These are phyloP conservation scores for Gorsachius magnificus DNA, from an alignment of 2,797 vertebrate species.

Conservation along the genomic window DNA sequence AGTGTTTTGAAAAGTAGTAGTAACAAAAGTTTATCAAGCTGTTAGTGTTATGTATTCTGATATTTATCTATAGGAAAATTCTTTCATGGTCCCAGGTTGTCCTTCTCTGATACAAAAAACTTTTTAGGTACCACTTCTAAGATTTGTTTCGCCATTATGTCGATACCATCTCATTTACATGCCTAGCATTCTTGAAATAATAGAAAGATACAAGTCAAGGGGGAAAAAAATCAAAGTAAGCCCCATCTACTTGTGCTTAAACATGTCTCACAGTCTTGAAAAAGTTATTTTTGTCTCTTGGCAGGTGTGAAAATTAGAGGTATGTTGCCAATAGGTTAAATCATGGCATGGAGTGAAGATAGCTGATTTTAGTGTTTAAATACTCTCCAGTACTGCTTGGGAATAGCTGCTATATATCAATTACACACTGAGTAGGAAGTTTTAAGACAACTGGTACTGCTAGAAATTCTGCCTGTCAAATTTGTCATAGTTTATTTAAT, in stretches of 20 bases:
- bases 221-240: not conserved
- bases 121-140: not conserved
- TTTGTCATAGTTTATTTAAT: slow-evolving; percentile 77
- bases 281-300: not conserved
- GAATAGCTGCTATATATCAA: slow-evolving; percentile 13
- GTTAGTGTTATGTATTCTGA: not conserved
- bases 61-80: not conserved
- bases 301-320: slow-evolving; percentile 31
- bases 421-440: slow-evolving; percentile 14
- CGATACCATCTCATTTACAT: not conserved
- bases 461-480: slow-evolving; percentile 66
- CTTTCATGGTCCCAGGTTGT: not conserved
- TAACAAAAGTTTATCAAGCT: not conserved
- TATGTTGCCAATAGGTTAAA: not conserved
- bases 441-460: slow-evolving; percentile 48
- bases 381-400: not conserved
- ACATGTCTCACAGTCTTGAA: not conserved
- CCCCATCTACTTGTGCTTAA: not conserved
- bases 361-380: slow-evolving; percentile 10
- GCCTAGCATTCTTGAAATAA: not conserved
- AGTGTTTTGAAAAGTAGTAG: not conserved
- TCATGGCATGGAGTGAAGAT: not conserved
- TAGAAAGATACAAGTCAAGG: not conserved
- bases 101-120: not conserved
- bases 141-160: not conserved